Evolutionary conservation across 1,140 invertebrate species (phyloP).

Genomic region (Nebria ingens): DNA sequence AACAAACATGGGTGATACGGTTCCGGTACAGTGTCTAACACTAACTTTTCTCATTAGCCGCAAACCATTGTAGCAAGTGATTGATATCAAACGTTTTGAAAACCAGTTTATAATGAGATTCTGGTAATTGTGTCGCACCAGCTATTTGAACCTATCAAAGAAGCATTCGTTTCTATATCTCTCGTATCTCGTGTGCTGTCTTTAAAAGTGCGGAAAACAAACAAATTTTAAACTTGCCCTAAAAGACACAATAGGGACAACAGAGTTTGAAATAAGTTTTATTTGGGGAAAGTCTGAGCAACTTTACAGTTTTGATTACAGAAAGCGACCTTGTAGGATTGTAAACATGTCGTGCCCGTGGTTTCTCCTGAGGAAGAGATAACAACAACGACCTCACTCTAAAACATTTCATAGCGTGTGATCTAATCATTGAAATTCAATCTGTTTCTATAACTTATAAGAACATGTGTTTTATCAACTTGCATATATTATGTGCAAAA

Average conservation of each 20-base stretch:
- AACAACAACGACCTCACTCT: too few species aligned
- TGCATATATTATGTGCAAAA: too few species aligned
- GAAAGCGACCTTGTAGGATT: background rate
- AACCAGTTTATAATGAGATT: conserved; percentile 7
- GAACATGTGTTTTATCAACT: too few species aligned
- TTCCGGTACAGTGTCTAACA: background rate
- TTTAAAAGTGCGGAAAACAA: background rate
- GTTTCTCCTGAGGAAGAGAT: background rate
- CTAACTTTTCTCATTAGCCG: conserved; percentile 3
- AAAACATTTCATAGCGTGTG: too few species aligned
- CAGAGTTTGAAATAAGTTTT: background rate
- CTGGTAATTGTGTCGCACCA: background rate
- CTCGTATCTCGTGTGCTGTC: too few species aligned
- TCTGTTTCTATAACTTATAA: too few species aligned
- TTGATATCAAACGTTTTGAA: conserved; percentile 6
- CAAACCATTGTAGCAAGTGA: background rate
- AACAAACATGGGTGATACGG: background rate
- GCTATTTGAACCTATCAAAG: too few species aligned
- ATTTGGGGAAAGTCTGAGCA: background rate
- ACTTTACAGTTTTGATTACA: conserved; percentile 7
- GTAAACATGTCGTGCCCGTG: background rate
- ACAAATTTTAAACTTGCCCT: conserved; percentile 5
- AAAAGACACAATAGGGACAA: conserved; percentile 1
- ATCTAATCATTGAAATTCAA: too few species aligned
- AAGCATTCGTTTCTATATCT: background rate